Evolutionary conservation across 1,140 invertebrate genomes (phyloP), one percentile per base, ranked within the genome.

Genomic region (Colletes gigas): DNA sequence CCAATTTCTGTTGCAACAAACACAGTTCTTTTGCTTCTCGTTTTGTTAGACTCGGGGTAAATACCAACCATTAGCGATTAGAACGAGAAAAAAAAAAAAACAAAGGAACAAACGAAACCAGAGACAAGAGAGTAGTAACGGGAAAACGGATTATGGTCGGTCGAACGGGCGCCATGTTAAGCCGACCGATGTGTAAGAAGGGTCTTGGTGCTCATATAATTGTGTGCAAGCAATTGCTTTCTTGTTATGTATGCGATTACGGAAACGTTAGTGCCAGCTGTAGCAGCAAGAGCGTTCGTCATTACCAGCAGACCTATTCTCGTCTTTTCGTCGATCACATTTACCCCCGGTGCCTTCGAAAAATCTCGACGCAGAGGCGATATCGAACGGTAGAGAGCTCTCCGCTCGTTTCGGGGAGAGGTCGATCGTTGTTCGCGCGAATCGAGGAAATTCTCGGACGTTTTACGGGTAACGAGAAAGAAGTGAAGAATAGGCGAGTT

Each of bases 1-100:
- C 19, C 55, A 44, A 66, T 83, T 71, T 50, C 59, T 44, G 88
- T 92, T 92, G 91, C 91, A 88, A 92, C 91, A 92, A 93, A 92
- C 91, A 92, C 91, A 93, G 92, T 93, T 92, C 91, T 87, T 87
- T 82, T 69, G 55, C 65, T 72, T 68, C 54, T 70, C 69, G 57
- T 69, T 78, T 83, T 84, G 77, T 86, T 85, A 85, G 71, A 85
- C 39, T 76, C 68, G 62, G 55, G 50, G 52, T 69, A 82, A 10
- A 52, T 67, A 86, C 79, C 84, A 86, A 86, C 67, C 80, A 85
- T 52, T 67, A 85, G 60, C 83, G 84, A 86, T 86, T 85, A 82
- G 76, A 78, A 78, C 70, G 73, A 73, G 50, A 70, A 41, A 67
- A 79, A 14, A 60, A 39, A 47, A 47, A 47, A 44, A 65, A 30